These are phyloP conservation scores for Trogon melanurus DNA, from an alignment of 2,113 vertebrate species.

Conservation along the genomic window DNA sequence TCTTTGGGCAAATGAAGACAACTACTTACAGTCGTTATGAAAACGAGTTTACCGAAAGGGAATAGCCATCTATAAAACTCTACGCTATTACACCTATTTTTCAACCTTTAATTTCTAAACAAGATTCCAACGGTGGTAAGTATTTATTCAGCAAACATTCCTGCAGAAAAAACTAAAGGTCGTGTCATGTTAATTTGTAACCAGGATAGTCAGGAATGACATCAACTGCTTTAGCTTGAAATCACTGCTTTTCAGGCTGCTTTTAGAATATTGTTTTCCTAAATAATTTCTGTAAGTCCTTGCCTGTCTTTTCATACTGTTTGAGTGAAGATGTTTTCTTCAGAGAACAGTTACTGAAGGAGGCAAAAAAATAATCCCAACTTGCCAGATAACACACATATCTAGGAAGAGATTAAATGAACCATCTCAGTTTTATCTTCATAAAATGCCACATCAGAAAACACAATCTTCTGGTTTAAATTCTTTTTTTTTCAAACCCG, in stretches of 20 bases:
- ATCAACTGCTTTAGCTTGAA: not conserved
- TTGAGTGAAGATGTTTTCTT: not conserved
- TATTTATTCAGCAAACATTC: constrained; percentile 35
- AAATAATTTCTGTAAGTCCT: not conserved
- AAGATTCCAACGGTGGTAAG: not conserved
- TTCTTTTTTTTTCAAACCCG: not conserved
- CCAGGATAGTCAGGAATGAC: not conserved
- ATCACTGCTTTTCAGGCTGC: not conserved
- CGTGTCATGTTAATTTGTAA: constrained; percentile 53
- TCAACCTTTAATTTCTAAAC: constrained; percentile 2
- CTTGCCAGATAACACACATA: not conserved
- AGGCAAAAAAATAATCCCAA: not conserved
- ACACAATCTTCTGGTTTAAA: not conserved
- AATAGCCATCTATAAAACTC: not conserved
- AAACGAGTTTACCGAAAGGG: not conserved
- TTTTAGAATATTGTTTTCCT: not conserved
- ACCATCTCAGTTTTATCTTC: not conserved
- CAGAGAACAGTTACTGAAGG: not conserved
- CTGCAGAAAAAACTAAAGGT: constrained; percentile 13
- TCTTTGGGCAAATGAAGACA: not conserved
- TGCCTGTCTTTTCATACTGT: not conserved
- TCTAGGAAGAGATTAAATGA: not conserved
- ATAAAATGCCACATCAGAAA: constrained; percentile 8
- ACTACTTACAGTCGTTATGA: not conserved
- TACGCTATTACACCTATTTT: not conserved